These are phyloP conservation scores for Antheraea pernyi DNA, from an alignment of 1,140 invertebrate species.

Conservation along the genomic window DNA sequence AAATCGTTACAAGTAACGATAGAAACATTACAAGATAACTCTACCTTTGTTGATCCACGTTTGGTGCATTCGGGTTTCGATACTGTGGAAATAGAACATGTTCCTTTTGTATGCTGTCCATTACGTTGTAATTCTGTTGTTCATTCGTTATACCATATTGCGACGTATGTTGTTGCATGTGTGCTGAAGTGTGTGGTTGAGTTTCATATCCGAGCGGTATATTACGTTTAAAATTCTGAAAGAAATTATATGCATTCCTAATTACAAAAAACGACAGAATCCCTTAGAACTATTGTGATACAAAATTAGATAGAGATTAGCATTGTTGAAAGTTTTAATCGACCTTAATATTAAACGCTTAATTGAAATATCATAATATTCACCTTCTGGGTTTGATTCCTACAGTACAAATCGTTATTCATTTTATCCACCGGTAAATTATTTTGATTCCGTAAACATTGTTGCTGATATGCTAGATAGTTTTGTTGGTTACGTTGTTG, in stretches of 20 bases:
- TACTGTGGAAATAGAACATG: neutral
- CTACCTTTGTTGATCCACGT: neutral
- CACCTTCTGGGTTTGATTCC: neutral
- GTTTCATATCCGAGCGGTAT: neutral
- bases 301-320: too few species aligned
- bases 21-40: neutral
- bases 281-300: too few species aligned
- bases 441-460: neutral
- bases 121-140: neutral
- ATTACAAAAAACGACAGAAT: too few species aligned
- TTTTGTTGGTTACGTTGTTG: neutral
- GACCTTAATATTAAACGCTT: neutral
- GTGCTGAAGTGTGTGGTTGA: neutral
- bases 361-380: neutral
- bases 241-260: neutral
- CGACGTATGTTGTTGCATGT: neutral
- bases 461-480: neutral
- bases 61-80: neutral
- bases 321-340: too few species aligned
- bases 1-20: too few species aligned
- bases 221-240: neutral
- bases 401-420: neutral
- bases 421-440: neutral
- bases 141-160: neutral
- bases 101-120: neutral